phyloP scores from a whole-genome alignment of 2,113 vertebrate genomes.

The Stegostoma tigrinum region DNA sequence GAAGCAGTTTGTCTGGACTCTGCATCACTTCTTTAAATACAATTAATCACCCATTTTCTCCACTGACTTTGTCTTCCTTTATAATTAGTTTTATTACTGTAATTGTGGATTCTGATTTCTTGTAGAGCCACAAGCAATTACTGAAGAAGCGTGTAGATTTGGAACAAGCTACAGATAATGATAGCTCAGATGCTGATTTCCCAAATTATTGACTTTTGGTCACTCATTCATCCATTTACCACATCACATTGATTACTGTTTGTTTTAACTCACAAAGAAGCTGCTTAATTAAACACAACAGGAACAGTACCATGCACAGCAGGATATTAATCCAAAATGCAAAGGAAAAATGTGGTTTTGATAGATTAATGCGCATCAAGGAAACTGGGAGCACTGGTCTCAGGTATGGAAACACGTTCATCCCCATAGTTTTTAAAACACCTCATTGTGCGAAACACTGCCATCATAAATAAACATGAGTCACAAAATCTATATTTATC shows the following conservation, averaged over 20 bases:
- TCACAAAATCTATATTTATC: background rate
- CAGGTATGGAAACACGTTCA: background rate
- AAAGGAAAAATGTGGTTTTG: background rate
- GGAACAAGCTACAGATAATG: background rate
- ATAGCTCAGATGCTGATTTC: background rate
- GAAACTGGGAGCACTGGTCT: background rate
- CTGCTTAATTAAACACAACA: background rate
- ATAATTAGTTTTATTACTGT: slow-evolving; percentile 2
- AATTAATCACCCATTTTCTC: background rate
- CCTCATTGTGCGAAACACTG: background rate
- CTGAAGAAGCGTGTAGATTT: background rate
- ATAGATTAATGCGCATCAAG: background rate
- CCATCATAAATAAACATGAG: background rate
- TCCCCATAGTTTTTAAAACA: background rate
- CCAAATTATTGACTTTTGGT: background rate
- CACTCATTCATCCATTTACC: background rate
- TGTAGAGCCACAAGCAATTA: background rate
- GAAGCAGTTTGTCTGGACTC: background rate
- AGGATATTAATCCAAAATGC: background rate
- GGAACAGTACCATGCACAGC: background rate
- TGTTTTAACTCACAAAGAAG: background rate
- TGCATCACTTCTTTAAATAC: background rate
- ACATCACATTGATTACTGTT: background rate
- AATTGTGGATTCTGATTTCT: slow-evolving; percentile 9
- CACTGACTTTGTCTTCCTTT: background rate